phyloP scores from a whole-genome alignment of 2,888 invertebrate species.

The Hypselothyrea guttata region DNA sequence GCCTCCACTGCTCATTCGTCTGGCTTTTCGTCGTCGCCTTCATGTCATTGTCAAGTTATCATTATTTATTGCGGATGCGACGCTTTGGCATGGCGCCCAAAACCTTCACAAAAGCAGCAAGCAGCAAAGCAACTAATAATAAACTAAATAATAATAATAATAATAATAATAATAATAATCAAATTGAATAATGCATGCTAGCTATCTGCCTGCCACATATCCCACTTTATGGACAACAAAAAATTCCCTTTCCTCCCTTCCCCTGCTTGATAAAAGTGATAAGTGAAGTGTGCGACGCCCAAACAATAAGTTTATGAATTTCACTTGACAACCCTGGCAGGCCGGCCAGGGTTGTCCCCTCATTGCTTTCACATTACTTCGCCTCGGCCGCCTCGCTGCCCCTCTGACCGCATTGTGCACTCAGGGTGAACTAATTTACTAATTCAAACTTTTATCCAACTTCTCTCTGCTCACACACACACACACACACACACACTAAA shows the following conservation, averaged over 20 bases:
- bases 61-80: conserved; percentile 67
- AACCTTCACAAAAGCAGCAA: neutral
- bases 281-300: conserved; percentile 34
- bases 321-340: conserved; percentile 7
- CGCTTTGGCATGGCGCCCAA: conserved; percentile 64
- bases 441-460: conserved; percentile 59
- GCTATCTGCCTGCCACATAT: neutral
- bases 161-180: neutral
- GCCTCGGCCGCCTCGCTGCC: conserved; percentile 2
- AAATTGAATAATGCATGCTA: too few relatives aligned
- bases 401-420: conserved; percentile 63
- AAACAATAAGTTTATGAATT: conserved; percentile 17
- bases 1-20: too few relatives aligned
- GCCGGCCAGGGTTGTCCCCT: neutral
- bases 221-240: too few relatives aligned
- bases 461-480: neutral
- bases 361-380: neutral
- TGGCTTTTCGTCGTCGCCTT: conserved; percentile 1
- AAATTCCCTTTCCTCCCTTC: too few relatives aligned
- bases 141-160: conserved; percentile 4
- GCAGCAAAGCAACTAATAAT: neutral
- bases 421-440: conserved; percentile 66
- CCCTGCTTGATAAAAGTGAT: conserved; percentile 21
- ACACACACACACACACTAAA: conserved; percentile 28
- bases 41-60: conserved; percentile 68